These are phyloP conservation scores for Aphelenchoides avenae DNA, from an alignment of 1,140 invertebrate species.

Conservation along the genomic window DNA sequence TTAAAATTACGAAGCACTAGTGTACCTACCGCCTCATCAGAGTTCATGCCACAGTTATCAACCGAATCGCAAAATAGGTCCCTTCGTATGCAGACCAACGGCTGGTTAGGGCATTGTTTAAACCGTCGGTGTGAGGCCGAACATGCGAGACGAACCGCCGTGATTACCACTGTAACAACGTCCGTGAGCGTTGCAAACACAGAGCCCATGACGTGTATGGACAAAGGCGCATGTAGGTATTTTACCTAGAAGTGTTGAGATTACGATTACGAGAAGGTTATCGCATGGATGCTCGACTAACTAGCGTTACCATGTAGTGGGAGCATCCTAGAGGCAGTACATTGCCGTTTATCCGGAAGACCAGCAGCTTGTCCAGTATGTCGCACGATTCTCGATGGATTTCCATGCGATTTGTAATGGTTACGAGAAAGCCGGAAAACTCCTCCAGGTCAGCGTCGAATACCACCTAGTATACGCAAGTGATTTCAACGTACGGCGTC, in stretches of 20 bases:
- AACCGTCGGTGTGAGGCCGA: constrained; percentile 16
- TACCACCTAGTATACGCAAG: constrained; percentile 10
- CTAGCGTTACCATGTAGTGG: constrained; percentile 28
- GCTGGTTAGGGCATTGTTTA: constrained; percentile 35
- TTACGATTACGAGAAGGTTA: constrained; percentile 11
- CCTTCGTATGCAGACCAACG: constrained; percentile 24
- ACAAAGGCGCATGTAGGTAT: constrained; percentile 21
- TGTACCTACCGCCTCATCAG: constrained; percentile 20
- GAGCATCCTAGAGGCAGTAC: constrained; percentile 32
- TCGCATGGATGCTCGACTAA: constrained; percentile 1
- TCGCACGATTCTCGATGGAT: constrained; percentile 23
- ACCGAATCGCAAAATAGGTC: constrained; percentile 29
- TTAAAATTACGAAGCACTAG: neutral
- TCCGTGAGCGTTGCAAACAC: constrained; percentile 16
- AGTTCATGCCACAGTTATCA: constrained; percentile 33
- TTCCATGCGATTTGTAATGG: constrained; percentile 29
- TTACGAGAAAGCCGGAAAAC: constrained; percentile 29
- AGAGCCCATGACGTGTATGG: constrained; percentile 17
- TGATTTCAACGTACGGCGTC: too few relatives aligned
- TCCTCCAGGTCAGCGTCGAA: constrained; percentile 15
- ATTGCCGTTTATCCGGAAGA: constrained; percentile 16
- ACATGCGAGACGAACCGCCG: constrained; percentile 37
- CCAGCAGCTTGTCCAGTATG: constrained; percentile 21
- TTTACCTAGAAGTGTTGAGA: constrained; percentile 19
- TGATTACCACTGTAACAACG: constrained; percentile 15